Evolutionary conservation across 2,888 invertebrate genomes (phyloP).

Genomic region (Scelioninae gen. 1): DNA sequence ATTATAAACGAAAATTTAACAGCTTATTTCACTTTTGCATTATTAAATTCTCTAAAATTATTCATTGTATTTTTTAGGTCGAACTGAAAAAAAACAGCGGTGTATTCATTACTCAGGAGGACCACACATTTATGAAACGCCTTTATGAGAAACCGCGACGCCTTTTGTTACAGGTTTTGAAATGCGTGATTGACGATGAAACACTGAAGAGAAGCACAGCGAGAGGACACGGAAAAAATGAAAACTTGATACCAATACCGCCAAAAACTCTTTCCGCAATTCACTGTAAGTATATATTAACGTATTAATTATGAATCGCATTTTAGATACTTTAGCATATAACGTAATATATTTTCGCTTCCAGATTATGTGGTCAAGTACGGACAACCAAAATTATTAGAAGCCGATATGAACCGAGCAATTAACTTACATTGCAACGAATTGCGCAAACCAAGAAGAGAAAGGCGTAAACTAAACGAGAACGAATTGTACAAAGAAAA

Average conservation of each 20-base stretch:
- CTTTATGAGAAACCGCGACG: neutral
- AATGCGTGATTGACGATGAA: constrained; percentile 7
- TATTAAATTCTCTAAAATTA: too few relatives aligned
- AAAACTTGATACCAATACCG: neutral
- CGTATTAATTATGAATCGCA: neutral
- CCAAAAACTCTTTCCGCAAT: constrained; percentile 2
- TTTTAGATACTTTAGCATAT: neutral
- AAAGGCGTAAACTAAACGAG: neutral
- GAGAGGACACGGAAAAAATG: neutral
- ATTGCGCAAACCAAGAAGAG: constrained; percentile 2
- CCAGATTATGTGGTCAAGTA: neutral
- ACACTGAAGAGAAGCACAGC: constrained; percentile 2
- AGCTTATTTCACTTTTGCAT: too few relatives aligned
- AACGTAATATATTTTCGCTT: neutral
- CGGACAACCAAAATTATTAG: neutral
- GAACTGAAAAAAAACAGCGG: constrained; percentile 6
- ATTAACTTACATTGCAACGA: constrained; percentile 23
- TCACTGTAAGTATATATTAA: constrained; percentile 19
- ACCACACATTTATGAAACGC: constrained; percentile 13
- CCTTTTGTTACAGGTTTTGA: neutral
- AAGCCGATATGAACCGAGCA: neutral
- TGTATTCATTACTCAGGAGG: neutral
- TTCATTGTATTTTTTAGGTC: too few relatives aligned
- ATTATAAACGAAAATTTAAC: too few relatives aligned
- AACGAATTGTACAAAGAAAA: too few relatives aligned